Conservation (phyloP, 1,140 invertebrate species). For the Drosophila burlai region DNA sequence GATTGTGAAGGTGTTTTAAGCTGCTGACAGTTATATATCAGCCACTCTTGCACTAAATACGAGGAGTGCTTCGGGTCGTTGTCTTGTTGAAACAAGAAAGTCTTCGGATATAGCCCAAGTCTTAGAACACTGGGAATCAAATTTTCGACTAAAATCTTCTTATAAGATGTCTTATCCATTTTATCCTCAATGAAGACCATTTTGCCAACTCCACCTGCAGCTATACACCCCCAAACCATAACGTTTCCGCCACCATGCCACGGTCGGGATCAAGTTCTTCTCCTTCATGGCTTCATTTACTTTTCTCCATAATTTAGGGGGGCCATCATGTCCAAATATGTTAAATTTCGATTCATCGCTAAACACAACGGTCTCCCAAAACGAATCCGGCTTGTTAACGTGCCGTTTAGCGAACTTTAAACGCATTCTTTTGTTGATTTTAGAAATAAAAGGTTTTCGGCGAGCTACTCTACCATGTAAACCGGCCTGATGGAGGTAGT, state of each 20-base stretch:
- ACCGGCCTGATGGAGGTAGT: no score
- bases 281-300: background rate
- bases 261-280: background rate
- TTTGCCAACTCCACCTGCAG: background rate
- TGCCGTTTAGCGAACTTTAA: no score
- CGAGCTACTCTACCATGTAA: no score
- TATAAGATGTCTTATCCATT: background rate
- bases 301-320: no score
- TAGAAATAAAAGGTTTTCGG: no score
- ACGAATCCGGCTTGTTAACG: no score
- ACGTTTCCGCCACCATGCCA: background rate
- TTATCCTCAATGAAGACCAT: conserved; percentile 1
- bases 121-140: no score
- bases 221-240: conserved; percentile 1
- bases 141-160: background rate
- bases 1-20: conserved; percentile 3
- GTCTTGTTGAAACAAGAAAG: background rate
- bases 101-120: background rate
- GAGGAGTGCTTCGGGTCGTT: background rate
- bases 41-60: conserved; percentile 2
- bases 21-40: conserved; percentile 1
- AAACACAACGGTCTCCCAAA: no score
- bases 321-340: no score
- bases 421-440: no score
- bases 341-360: no score